Percentiles rank a stretch among this genome's conserved stretches.
Conservation (phyloP, 53 echinoderm and acorn worm species). For the Mesocentrotus franciscanus region DNA sequence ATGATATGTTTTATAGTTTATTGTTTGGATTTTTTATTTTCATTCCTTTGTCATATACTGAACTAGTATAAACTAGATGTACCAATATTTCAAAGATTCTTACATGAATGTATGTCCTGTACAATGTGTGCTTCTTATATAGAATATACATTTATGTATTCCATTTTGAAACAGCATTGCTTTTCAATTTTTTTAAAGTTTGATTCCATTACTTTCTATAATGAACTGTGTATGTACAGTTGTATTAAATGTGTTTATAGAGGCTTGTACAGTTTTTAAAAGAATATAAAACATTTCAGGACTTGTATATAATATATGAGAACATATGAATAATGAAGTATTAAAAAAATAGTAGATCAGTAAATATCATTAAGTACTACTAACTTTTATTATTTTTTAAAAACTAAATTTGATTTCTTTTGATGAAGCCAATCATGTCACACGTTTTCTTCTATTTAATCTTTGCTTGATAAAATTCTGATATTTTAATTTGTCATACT, state of each 20-base stretch:
- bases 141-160: background rate
- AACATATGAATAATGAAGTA: background rate
- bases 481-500: background rate
- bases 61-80: background rate
- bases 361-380: background rate
- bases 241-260: constrained; percentile 39
- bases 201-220: background rate
- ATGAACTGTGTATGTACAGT: background rate
- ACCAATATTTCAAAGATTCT: background rate
- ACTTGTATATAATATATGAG: constrained; percentile 48
- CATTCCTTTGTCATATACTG: background rate
- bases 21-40: background rate
- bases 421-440: background rate
- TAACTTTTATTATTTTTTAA: background rate
- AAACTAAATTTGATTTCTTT: background rate
- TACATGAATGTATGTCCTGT: background rate
- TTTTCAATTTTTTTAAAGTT: background rate
- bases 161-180: background rate
- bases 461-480: background rate
- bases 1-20: background rate
- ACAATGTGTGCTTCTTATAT: background rate
- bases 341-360: background rate
- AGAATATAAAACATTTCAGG: constrained; percentile 40
- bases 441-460: background rate
- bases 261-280: constrained; percentile 65